phyloP scores from a whole-genome alignment of 2,888 invertebrate genomes.

The Melanotus villosus region DNA sequence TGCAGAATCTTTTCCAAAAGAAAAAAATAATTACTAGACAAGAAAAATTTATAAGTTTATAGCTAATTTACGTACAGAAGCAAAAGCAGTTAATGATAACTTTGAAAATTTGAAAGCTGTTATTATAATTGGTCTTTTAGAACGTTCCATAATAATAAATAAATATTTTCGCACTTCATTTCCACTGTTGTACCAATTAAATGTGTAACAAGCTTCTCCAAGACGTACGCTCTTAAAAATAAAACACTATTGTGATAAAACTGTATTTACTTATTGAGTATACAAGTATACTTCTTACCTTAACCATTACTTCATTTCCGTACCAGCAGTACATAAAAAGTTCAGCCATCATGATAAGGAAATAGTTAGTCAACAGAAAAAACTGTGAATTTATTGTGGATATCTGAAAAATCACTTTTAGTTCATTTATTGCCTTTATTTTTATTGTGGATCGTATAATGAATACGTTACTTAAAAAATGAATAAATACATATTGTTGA shows the following conservation, averaged over 20 bases:
- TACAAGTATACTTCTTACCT: slow-evolving; percentile 31
- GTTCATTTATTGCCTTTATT: no score
- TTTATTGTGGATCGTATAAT: no score
- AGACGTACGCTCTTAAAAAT: slow-evolving; percentile 39
- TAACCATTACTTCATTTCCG: slow-evolving; percentile 48
- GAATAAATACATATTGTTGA: not conserved
- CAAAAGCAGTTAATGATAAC: slow-evolving; percentile 31
- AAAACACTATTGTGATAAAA: not conserved
- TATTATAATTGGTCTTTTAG: slow-evolving; percentile 42
- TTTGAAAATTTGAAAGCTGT: slow-evolving; percentile 32
- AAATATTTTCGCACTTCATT: slow-evolving; percentile 32
- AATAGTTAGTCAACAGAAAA: slow-evolving; percentile 32
- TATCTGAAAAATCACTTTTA: slow-evolving; percentile 30
- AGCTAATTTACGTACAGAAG: slow-evolving; percentile 25
- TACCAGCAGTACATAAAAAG: slow-evolving; percentile 48
- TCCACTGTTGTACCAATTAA: slow-evolving; percentile 42
- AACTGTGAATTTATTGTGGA: slow-evolving; percentile 27
- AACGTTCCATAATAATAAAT: slow-evolving; percentile 50
- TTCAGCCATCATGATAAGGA: slow-evolving; percentile 34
- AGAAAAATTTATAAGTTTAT: no score
- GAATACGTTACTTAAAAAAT: not conserved
- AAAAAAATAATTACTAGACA: no score
- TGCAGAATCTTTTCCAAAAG: no score
- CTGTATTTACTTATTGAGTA: no score
- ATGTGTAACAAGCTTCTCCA: slow-evolving; percentile 45